Conservation (phyloP, 2,797 vertebrate genomes). For the Trachurus trachurus region DNA sequence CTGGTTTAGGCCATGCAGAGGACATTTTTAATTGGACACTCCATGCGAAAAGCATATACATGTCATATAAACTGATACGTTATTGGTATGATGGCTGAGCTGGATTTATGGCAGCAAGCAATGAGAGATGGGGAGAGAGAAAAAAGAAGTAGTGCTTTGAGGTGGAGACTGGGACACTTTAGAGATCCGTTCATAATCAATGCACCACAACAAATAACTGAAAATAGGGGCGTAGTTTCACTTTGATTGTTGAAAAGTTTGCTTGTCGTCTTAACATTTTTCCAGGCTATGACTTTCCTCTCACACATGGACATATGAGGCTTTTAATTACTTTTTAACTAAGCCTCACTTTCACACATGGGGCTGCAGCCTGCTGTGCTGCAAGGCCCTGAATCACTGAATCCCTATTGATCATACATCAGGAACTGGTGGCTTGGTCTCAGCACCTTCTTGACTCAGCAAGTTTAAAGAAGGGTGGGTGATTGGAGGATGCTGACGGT, state of each 20-base stretch:
- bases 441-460: conserved; percentile 45
- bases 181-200: conserved; percentile 34
- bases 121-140: conserved; percentile 7
- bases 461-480: conserved; percentile 23
- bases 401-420: conserved; percentile 64
- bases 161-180: conserved; percentile 10
- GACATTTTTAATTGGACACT: conserved; percentile 80
- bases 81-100: conserved; percentile 46
- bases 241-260: conserved; percentile 32
- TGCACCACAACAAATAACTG: conserved; percentile 24
- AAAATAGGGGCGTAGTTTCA: conserved; percentile 25
- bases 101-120: conserved; percentile 61
- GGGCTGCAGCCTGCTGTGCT: conserved; percentile 38
- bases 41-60: conserved; percentile 76
- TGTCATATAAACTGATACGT: conserved; percentile 78
- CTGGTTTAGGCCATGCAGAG: conserved; percentile 65
- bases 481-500: conserved; percentile 10
- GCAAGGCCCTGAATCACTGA: conserved; percentile 42
- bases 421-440: conserved; percentile 32
- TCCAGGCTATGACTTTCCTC: conserved; percentile 31
- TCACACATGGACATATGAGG: conserved; percentile 3
- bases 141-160: conserved; percentile 1
- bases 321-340: conserved; percentile 45
- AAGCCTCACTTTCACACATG: conserved; percentile 34
- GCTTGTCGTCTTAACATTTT: conserved; percentile 22